Evolutionary conservation across 2,888 invertebrate genomes (phyloP).

Genomic region (Ophraella communa): DNA sequence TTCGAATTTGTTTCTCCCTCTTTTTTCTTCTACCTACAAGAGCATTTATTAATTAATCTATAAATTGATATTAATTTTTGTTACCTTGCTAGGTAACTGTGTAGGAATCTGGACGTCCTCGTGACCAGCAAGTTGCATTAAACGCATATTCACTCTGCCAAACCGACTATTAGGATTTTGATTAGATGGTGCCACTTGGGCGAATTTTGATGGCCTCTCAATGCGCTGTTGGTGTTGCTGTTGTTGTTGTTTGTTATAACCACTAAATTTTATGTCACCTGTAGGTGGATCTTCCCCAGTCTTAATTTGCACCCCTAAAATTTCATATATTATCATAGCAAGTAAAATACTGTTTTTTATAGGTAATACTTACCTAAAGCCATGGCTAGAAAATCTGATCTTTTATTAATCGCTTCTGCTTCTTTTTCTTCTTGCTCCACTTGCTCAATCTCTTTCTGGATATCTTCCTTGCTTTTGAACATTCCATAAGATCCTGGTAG

Average conservation of each 20-base stretch:
- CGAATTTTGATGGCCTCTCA: constrained; percentile 2
- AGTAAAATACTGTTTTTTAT: not conserved
- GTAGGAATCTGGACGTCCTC: constrained; percentile 27
- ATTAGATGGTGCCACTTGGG: constrained; percentile 12
- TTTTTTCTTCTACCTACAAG: constrained; percentile 41
- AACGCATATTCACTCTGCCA: constrained; percentile 39
- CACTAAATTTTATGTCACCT: constrained; percentile 52
- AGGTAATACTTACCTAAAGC: constrained; percentile 55
- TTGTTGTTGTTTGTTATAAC: constrained; percentile 49
- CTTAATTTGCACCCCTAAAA: constrained; percentile 58
- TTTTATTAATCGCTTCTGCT: constrained; percentile 47
- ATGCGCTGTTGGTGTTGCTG: constrained; percentile 38
- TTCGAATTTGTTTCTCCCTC: constrained; percentile 55
- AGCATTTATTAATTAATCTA: not conserved
- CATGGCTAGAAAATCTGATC: constrained; percentile 64
- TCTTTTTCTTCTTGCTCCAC: constrained; percentile 35
- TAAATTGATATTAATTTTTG: not conserved
- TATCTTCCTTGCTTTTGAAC: constrained; percentile 39
- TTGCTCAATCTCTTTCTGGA: constrained; percentile 30
- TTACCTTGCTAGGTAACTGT: constrained; percentile 29
- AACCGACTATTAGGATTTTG: constrained; percentile 32
- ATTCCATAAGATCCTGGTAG: constrained; percentile 48
- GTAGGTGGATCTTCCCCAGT: constrained; percentile 55
- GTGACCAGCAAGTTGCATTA: constrained; percentile 44
- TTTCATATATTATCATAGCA: not conserved